A percentile compares a stretch with the other conserved stretches of the same genome.
These are phyloP conservation scores for Eupsittula cactorum DNA, from an alignment of 2,113 vertebrate species.

Conservation along the genomic window DNA sequence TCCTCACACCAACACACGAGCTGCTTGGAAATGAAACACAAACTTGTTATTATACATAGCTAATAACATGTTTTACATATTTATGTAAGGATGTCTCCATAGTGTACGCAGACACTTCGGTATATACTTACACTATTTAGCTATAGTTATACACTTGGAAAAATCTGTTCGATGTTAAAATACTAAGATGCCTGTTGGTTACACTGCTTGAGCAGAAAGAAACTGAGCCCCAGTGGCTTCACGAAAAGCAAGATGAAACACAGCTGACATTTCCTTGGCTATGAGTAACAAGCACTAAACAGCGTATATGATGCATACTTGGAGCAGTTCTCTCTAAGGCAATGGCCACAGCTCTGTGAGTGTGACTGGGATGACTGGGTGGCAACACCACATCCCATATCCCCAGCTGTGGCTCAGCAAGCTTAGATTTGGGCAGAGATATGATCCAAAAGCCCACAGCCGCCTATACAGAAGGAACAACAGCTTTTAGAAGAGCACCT, in stretches of 20 bases:
- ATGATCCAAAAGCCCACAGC: background rate
- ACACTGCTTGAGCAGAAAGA: background rate
- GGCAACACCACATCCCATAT: background rate
- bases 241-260: conserved; percentile 12
- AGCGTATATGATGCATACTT: background rate
- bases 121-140: background rate
- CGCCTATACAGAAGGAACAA: rapidly evolving
- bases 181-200: background rate
- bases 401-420: background rate
- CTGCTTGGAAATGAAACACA: background rate
- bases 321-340: background rate
- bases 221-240: background rate
- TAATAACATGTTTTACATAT: background rate
- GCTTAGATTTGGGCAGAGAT: background rate
- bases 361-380: background rate
- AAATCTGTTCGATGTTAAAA: background rate
- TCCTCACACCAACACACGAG: background rate
- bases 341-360: background rate
- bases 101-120: background rate
- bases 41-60: background rate
- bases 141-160: background rate
- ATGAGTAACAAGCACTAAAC: background rate
- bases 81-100: background rate
- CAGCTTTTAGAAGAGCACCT: background rate
- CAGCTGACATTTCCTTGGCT: background rate